Conservation (phyloP, 1,140 invertebrate species). For the Heliothis subflexa region DNA sequence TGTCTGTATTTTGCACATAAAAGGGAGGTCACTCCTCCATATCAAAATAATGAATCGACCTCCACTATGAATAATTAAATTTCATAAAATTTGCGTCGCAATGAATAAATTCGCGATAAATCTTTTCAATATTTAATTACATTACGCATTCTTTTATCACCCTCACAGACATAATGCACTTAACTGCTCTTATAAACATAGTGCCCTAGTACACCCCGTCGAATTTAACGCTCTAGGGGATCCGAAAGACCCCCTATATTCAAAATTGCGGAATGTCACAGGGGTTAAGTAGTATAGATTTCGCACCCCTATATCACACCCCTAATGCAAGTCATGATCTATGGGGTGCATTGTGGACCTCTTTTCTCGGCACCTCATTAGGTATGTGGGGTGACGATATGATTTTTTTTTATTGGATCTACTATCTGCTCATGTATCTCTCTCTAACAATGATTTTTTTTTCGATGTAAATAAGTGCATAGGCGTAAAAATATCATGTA, state of each 20-base stretch:
- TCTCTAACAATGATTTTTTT: too few relatives aligned
- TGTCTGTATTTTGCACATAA: neutral
- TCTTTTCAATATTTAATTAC: constrained; percentile 39
- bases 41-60: neutral
- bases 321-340: constrained; percentile 33
- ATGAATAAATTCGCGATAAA: constrained; percentile 18
- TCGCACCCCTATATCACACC: constrained; percentile 42
- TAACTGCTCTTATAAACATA: constrained; percentile 39
- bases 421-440: neutral
- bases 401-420: constrained; percentile 42
- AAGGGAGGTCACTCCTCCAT: neutral
- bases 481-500: too few relatives aligned
- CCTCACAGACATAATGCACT: constrained; percentile 21
- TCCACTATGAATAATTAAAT: neutral
- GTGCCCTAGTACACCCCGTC: constrained; percentile 4
- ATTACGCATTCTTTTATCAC: constrained; percentile 21
- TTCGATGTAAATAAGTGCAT: too few relatives aligned
- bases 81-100: constrained; percentile 5
- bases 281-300: constrained; percentile 35
- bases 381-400: constrained; percentile 20
- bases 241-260: constrained; percentile 23
- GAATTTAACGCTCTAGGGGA: constrained; percentile 34
- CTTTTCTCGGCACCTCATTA: constrained; percentile 40
- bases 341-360: constrained; percentile 25
- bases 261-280: constrained; percentile 34